phyloP scores from a whole-genome alignment of 1,140 invertebrate species.

The Saccostrea cuccullata region DNA sequence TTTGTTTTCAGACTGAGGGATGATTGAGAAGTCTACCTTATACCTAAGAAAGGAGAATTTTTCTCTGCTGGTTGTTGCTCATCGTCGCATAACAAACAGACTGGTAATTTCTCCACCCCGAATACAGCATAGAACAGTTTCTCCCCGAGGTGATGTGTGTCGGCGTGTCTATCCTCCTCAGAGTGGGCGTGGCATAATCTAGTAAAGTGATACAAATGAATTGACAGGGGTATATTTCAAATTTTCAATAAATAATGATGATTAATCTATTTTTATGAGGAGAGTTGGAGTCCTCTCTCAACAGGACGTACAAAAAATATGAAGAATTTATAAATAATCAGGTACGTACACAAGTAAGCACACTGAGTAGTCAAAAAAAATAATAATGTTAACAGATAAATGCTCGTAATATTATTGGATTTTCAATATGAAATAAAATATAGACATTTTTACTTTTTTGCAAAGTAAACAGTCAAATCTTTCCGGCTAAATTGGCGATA shows the following conservation, averaged over 20 bases:
- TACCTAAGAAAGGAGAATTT: background rate
- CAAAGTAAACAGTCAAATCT: background rate
- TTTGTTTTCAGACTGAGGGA: background rate
- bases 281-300: too few species aligned
- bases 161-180: background rate
- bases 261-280: too few species aligned
- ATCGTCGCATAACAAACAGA: background rate
- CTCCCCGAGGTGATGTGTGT: background rate
- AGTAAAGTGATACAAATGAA: background rate
- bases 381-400: too few species aligned
- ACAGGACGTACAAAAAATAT: too few species aligned
- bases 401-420: background rate
- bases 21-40: background rate
- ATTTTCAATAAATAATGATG: too few species aligned
- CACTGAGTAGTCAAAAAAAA: too few species aligned
- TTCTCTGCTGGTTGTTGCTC: background rate
- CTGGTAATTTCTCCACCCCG: background rate
- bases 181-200: background rate
- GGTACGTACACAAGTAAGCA: too few species aligned
- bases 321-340: too few species aligned
- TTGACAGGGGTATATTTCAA: too few species aligned
- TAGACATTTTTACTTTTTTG: background rate
- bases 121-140: background rate
- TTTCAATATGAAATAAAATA: background rate
- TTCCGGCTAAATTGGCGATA: background rate